A percentile compares a stretch with the other conserved stretches of the same genome.
phyloP scores from a whole-genome alignment of 2,113 vertebrate genomes.

The Aphelocoma coerulescens region DNA sequence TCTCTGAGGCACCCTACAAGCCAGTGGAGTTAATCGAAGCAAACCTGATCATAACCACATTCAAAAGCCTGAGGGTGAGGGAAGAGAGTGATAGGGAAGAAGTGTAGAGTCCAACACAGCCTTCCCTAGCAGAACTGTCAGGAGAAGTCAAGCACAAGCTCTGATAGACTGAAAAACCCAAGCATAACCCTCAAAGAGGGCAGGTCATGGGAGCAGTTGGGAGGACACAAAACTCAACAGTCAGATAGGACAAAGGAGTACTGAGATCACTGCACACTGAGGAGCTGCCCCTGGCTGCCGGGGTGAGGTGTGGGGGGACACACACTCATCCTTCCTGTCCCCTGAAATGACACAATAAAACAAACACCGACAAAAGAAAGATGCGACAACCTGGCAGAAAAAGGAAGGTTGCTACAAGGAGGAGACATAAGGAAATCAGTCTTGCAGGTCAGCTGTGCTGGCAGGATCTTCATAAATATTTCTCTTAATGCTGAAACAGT shows the following conservation, averaged over 20 bases:
- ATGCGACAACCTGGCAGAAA: background rate
- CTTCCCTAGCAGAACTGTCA: background rate
- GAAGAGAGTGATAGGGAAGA: background rate
- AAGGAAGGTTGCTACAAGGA: background rate
- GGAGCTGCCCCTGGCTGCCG: background rate
- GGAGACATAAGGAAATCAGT: background rate
- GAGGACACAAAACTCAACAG: background rate
- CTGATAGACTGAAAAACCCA: background rate
- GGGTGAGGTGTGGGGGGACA: accelerated
- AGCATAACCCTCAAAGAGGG: background rate
- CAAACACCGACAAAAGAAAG: background rate
- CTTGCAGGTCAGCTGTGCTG: slow-evolving; percentile 16
- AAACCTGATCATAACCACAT: background rate
- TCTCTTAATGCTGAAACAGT: slow-evolving; percentile 21
- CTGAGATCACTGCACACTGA: accelerated
- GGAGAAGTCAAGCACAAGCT: background rate
- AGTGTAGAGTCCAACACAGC: accelerated
- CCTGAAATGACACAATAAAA: background rate
- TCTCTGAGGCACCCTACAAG: background rate
- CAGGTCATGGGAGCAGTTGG: background rate
- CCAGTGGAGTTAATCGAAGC: background rate
- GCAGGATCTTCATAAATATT: slow-evolving; percentile 34
- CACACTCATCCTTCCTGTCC: background rate
- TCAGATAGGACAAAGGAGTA: background rate
- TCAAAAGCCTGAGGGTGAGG: background rate